phyloP scores from a whole-genome alignment of 2,797 vertebrate genomes.

The Myotis daubentonii region DNA sequence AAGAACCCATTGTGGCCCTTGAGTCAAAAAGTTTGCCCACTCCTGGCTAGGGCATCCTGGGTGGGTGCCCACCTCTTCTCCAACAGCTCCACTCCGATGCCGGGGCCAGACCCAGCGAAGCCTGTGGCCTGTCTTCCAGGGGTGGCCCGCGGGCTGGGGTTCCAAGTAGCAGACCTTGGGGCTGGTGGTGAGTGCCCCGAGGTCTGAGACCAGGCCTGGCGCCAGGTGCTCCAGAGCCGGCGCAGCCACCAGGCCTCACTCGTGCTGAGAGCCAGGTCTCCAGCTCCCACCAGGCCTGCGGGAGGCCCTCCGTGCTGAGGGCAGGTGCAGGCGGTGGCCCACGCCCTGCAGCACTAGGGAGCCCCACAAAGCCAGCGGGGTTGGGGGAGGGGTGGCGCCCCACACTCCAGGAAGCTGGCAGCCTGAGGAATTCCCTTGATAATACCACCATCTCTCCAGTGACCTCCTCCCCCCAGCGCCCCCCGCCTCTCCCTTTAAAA shows the following conservation, averaged over 20 bases:
- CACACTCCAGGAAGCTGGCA: not conserved
- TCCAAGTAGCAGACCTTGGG: not conserved
- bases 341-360: accelerated
- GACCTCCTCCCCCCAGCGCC: too few relatives aligned
- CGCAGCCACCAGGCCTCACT: not conserved
- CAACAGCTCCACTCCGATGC: not conserved
- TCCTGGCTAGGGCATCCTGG: too few relatives aligned
- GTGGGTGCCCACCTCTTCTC: too few relatives aligned
- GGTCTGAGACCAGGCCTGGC: not conserved
- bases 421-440: not conserved
- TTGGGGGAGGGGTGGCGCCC: too few relatives aligned
- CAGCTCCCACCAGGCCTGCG: not conserved
- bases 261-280: not conserved
- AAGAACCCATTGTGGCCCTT: too few relatives aligned
- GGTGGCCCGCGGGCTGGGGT: not conserved
- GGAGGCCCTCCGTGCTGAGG: not conserved
- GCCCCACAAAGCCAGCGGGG: not conserved
- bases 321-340: not conserved
- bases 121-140: not conserved
- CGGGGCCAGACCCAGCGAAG: not conserved
- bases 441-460: not conserved
- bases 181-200: not conserved
- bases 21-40: too few relatives aligned
- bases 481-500: not conserved
- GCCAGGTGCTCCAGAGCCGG: not conserved